Conservation (phyloP, 2,113 vertebrate genomes). For the Gnathonemus longibarbis region DNA sequence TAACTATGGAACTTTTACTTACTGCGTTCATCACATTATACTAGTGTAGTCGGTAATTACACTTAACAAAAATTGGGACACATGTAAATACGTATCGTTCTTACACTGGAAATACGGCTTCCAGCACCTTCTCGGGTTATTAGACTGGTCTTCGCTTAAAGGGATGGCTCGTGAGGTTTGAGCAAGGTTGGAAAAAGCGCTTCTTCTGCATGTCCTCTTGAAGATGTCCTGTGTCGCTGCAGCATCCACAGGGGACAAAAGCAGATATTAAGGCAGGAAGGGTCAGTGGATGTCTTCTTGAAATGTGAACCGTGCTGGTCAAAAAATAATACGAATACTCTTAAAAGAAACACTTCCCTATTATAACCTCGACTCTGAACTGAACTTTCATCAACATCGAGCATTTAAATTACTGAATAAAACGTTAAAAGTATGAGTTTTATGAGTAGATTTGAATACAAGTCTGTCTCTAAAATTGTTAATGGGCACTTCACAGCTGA, state of each 20-base stretch:
- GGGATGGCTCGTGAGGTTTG: constrained; percentile 45
- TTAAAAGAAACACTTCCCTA: not conserved
- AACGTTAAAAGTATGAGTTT: not conserved
- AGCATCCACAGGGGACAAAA: not conserved
- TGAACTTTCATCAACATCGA: not conserved
- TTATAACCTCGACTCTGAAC: not conserved
- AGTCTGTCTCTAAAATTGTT: not conserved
- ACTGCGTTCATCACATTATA: not conserved
- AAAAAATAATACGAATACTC: not conserved
- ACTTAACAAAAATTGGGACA: not conserved
- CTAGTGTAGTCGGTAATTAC: not conserved
- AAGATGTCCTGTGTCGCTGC: not conserved
- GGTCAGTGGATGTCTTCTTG: not conserved
- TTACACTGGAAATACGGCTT: not conserved
- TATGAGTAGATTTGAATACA: not conserved
- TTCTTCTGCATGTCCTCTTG: constrained; percentile 12
- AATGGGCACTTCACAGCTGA: not conserved
- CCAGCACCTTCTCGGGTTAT: not conserved
- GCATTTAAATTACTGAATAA: not conserved
- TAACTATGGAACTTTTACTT: not conserved
- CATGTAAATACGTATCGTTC: not conserved
- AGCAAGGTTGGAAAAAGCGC: constrained; percentile 30
- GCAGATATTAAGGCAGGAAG: not conserved
- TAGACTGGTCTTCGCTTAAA: constrained; percentile 53
- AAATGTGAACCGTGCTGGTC: not conserved